Evolutionary conservation across 2,888 invertebrate genomes (phyloP).

Genomic region (Aethes cnicana): DNA sequence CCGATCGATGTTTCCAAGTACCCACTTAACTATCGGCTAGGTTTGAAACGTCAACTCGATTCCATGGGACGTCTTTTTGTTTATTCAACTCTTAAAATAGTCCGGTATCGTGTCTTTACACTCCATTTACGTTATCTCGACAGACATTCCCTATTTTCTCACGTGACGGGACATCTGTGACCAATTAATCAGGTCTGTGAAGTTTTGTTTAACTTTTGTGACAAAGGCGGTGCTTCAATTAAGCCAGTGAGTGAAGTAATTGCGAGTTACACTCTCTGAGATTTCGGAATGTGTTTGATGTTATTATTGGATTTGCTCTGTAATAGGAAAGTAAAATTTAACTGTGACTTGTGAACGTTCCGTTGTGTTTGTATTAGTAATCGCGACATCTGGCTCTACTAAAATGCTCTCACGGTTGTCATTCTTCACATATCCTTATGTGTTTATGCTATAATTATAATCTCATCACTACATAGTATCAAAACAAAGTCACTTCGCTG

Average conservation of each 20-base stretch:
- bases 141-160: slow-evolving; percentile 61
- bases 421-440: no score
- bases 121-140: slow-evolving; percentile 51
- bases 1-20: no score
- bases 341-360: background rate
- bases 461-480: no score
- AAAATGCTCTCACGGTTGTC: no score
- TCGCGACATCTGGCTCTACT: no score
- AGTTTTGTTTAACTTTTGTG: slow-evolving; percentile 28
- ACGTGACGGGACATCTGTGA: slow-evolving; percentile 65
- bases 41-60: slow-evolving; percentile 5
- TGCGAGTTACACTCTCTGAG: slow-evolving; percentile 13
- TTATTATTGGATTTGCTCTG: background rate
- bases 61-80: slow-evolving; percentile 13
- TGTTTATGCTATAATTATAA: no score
- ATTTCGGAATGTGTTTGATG: background rate
- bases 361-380: no score
- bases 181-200: slow-evolving; percentile 59
- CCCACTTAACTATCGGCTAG: background rate
- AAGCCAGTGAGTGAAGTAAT: slow-evolving; percentile 20
- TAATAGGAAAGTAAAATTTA: background rate
- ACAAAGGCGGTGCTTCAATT: slow-evolving; percentile 21
- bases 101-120: slow-evolving; percentile 41
- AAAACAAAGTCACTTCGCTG: no score
- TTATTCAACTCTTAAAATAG: slow-evolving; percentile 25